These are phyloP conservation scores for Zonitis immaculata DNA, from an alignment of 2,888 invertebrate genomes.

Conservation along the genomic window DNA sequence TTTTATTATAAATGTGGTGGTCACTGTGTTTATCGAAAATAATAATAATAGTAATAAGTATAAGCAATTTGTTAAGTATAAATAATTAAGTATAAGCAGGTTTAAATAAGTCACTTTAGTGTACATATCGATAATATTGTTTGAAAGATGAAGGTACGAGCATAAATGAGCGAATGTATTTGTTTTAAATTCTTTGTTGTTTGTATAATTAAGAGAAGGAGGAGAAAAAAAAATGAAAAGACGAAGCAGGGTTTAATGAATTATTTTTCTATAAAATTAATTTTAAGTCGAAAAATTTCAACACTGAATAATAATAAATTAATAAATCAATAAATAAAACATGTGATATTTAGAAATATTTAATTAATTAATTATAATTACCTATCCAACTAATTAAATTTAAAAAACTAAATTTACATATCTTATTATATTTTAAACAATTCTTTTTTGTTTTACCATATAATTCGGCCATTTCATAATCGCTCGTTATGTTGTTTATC, in stretches of 20 bases:
- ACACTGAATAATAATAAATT: neutral
- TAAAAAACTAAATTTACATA: slow-evolving; percentile 55
- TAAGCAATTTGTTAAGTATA: neutral
- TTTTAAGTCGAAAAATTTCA: neutral
- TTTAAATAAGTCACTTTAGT: slow-evolving; percentile 8
- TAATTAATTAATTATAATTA: slow-evolving; percentile 11
- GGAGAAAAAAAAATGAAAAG: too few relatives aligned
- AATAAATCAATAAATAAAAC: neutral
- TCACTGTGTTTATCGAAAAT: slow-evolving; percentile 1
- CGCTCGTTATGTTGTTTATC: slow-evolving; percentile 30
- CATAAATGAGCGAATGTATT: slow-evolving; percentile 3
- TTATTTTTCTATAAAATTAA: slow-evolving; percentile 14
- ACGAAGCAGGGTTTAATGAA: slow-evolving; percentile 17
- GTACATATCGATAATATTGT: slow-evolving; percentile 14
- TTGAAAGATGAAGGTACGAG: too few relatives aligned
- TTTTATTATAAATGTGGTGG: neutral
- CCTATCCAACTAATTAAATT: slow-evolving; percentile 49
- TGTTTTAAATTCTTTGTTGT: neutral
- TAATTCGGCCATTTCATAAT: slow-evolving; percentile 33
- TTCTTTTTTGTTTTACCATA: slow-evolving; percentile 41
- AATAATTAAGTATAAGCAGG: slow-evolving; percentile 11
- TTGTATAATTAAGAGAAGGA: slow-evolving; percentile 6
- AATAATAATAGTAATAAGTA: neutral
- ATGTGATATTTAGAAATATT: slow-evolving; percentile 1
- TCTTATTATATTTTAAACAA: slow-evolving; percentile 51